A percentile compares a stretch with the other conserved stretches of the same genome.
These are phyloP conservation scores for Nowickia ferox DNA, from an alignment of 2,888 invertebrate species.

Conservation along the genomic window DNA sequence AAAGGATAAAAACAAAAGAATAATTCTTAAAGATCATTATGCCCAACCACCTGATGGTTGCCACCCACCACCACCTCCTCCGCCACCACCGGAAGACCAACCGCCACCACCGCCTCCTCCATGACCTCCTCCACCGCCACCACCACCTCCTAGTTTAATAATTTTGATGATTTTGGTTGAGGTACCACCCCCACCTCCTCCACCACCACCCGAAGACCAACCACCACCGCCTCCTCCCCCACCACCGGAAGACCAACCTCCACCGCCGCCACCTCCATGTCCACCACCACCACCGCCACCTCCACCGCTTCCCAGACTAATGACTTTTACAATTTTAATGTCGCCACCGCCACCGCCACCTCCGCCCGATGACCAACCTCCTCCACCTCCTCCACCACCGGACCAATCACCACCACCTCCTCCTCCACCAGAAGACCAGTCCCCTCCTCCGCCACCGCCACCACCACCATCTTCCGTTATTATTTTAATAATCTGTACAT, in stretches of 20 bases:
- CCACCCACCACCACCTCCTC: slow-evolving; percentile 73
- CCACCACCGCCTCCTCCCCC: slow-evolving; percentile 74
- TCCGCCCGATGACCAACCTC: slow-evolving; percentile 70
- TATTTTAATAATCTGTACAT: slow-evolving; percentile 73
- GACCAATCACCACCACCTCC: slow-evolving; percentile 70
- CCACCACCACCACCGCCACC: slow-evolving; percentile 74
- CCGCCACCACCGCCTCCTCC: slow-evolving; percentile 69
- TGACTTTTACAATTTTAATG: slow-evolving; percentile 74
- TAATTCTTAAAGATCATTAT: slow-evolving; percentile 63
- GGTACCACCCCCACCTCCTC: slow-evolving; percentile 66
- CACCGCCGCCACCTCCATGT: slow-evolving; percentile 73
- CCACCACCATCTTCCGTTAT: slow-evolving; percentile 73
- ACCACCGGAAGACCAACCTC: slow-evolving; percentile 72
- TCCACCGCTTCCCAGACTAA: slow-evolving; percentile 74
- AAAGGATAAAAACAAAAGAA: slow-evolving; percentile 4
- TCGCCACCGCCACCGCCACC: slow-evolving; percentile 70
- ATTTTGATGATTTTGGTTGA: slow-evolving; percentile 74
- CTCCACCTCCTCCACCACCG: slow-evolving; percentile 72
- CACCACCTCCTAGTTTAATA: slow-evolving; percentile 74
- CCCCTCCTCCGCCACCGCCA: slow-evolving; percentile 72
- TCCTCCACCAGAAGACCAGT: slow-evolving; percentile 70
- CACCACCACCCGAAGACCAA: slow-evolving; percentile 64
- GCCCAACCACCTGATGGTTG: slow-evolving; percentile 77
- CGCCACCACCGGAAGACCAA: slow-evolving; percentile 53
- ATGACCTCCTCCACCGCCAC: slow-evolving; percentile 75